Evolutionary conservation across 2,888 invertebrate genomes (phyloP).

Genomic region (Graphium colonna): DNA sequence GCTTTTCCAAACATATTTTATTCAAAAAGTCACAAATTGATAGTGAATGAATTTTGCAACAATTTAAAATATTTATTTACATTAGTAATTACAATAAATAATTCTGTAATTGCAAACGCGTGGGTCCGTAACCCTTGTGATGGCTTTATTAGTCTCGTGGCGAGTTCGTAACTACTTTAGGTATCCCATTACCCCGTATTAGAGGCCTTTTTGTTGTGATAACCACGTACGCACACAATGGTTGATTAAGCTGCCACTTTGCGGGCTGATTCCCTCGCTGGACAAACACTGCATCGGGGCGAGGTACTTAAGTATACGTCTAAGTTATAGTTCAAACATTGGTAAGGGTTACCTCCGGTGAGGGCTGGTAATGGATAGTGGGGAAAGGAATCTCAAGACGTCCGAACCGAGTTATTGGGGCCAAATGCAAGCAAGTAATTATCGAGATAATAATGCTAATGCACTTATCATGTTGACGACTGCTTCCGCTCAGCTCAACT

Average conservation of each 20-base stretch:
- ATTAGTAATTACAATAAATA: no score
- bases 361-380: constrained; percentile 46
- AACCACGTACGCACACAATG: constrained; percentile 52
- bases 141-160: constrained; percentile 32
- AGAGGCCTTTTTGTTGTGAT: constrained; percentile 45
- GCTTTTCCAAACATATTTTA: no score
- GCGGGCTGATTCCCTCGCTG: constrained; percentile 53
- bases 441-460: constrained; percentile 79
- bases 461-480: constrained; percentile 77
- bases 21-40: no score
- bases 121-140: not conserved
- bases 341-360: constrained; percentile 41
- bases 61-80: no score
- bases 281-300: constrained; percentile 47
- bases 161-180: constrained; percentile 29
- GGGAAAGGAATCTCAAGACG: constrained; percentile 65
- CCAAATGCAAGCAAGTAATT: constrained; percentile 78
- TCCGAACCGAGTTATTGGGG: constrained; percentile 68
- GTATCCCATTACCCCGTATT: constrained; percentile 32
- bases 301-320: constrained; percentile 51
- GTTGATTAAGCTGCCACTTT: constrained; percentile 59
- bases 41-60: no score
- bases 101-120: no score
- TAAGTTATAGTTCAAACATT: constrained; percentile 70
- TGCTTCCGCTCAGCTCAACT: constrained; percentile 62